phyloP scores from a whole-genome alignment of 1,140 invertebrate genomes.

The Sipha flava region DNA sequence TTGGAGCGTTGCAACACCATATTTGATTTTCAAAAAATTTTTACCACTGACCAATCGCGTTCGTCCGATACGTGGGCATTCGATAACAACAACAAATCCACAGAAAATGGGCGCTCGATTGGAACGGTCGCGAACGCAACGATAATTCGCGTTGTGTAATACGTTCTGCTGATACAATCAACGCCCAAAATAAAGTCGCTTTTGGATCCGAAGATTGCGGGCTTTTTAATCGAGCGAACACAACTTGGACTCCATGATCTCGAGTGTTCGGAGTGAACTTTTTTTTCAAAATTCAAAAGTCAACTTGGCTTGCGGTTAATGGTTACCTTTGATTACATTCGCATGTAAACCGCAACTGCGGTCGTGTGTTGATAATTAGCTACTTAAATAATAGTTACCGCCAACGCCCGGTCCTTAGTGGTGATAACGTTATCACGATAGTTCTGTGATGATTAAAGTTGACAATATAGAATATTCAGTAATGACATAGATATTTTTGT shows the following conservation, averaged over 20 bases:
- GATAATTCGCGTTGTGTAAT: no score
- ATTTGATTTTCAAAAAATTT: slow-evolving; percentile 31
- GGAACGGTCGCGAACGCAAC: no score
- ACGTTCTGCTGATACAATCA: no score
- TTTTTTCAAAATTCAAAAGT: slow-evolving; percentile 30
- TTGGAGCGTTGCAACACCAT: slow-evolving; percentile 23
- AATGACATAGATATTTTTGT: no score
- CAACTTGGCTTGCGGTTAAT: slow-evolving; percentile 25
- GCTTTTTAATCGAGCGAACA: neutral
- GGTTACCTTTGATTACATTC: neutral
- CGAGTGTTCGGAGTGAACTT: neutral
- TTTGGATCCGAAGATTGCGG: no score
- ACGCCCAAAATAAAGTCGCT: no score
- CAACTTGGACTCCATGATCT: neutral
- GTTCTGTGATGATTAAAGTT: no score
- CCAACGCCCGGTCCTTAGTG: no score
- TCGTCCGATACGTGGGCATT: slow-evolving; percentile 27
- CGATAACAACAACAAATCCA: slow-evolving; percentile 29
- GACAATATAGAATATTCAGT: no score
- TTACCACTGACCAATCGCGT: slow-evolving; percentile 20
- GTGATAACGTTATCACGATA: no score
- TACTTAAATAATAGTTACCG: no score
- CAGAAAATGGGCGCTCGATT: slow-evolving; percentile 10
- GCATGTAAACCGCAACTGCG: neutral
- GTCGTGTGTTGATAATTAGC: no score